Percentiles rank a stretch among this genome's conserved stretches.
Conservation (phyloP, 2,797 vertebrate species). For the Gymnothorax javanicus region DNA sequence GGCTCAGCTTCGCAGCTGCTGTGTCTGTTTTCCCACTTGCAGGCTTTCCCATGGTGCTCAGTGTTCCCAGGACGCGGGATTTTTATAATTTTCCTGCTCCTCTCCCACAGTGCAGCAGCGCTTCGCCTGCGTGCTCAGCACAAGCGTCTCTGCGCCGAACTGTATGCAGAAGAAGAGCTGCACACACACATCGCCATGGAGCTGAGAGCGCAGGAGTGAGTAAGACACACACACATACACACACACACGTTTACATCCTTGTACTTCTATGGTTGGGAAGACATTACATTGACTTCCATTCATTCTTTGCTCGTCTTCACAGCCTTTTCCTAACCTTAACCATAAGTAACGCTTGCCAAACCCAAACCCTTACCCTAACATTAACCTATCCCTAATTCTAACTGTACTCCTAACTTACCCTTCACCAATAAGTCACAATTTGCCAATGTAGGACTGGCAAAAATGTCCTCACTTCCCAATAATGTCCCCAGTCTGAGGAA, state of each 20-base stretch:
- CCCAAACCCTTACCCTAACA: too few species aligned
- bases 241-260: not conserved
- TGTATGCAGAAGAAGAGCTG: constrained; percentile 72
- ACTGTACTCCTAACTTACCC: too few species aligned
- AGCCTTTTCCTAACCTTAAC: too few species aligned
- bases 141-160: constrained; percentile 65
- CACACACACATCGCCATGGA: constrained; percentile 57
- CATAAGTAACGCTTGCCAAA: too few species aligned
- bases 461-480: too few species aligned
- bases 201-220: constrained; percentile 72
- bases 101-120: constrained; percentile 65
- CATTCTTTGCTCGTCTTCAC: too few species aligned
- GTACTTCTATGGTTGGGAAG: too few species aligned
- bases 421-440: too few species aligned
- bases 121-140: constrained; percentile 70
- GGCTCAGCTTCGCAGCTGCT: not conserved
- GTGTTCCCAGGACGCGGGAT: not conserved
- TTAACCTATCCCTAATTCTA: too few species aligned
- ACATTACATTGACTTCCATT: too few species aligned
- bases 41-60: constrained; percentile 15
- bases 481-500: too few species aligned
- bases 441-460: too few species aligned
- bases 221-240: constrained; percentile 24
- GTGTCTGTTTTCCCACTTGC: not conserved
- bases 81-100: constrained; percentile 14